Evolutionary conservation across 2,888 invertebrate genomes (phyloP).

Genomic region (Nemotelus nigrinus): DNA sequence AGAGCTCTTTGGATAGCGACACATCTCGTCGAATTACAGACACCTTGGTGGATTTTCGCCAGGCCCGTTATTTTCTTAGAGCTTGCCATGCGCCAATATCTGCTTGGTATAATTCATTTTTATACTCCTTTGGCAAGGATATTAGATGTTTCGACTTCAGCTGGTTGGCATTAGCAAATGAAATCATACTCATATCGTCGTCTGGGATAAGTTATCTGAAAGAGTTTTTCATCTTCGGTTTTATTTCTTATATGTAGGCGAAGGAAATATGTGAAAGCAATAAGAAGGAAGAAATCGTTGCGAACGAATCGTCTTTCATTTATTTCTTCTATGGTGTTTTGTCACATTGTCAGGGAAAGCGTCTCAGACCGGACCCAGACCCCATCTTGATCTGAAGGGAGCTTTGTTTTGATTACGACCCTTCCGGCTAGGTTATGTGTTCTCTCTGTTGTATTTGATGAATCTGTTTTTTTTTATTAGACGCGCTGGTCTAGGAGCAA

Average conservation of each 20-base stretch:
- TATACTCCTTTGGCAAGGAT: constrained; percentile 13
- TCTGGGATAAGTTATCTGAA: constrained; percentile 24
- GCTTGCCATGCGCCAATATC: neutral
- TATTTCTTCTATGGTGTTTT: too few relatives aligned
- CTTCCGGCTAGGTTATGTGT: neutral
- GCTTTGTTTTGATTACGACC: constrained; percentile 38
- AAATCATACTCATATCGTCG: constrained; percentile 44
- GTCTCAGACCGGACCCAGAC: constrained; percentile 22
- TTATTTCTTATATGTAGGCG: neutral
- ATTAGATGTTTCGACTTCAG: constrained; percentile 45
- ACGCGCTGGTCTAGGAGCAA: neutral
- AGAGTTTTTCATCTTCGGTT: constrained; percentile 26
- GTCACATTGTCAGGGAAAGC: neutral
- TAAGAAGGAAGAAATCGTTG: too few relatives aligned
- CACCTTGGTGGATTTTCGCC: constrained; percentile 34
- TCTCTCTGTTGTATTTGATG: constrained; percentile 26
- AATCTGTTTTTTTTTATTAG: constrained; percentile 21
- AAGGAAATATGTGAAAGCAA: neutral
- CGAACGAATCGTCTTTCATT: too few relatives aligned
- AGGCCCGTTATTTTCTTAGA: constrained; percentile 18
- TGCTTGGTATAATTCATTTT: constrained; percentile 21
- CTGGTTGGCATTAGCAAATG: constrained; percentile 48
- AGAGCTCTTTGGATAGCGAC: neutral
- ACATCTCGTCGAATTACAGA: neutral
- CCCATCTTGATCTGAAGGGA: constrained; percentile 18